phyloP scores from a whole-genome alignment of 2,113 vertebrate species.

The Amphiprion percula region DNA sequence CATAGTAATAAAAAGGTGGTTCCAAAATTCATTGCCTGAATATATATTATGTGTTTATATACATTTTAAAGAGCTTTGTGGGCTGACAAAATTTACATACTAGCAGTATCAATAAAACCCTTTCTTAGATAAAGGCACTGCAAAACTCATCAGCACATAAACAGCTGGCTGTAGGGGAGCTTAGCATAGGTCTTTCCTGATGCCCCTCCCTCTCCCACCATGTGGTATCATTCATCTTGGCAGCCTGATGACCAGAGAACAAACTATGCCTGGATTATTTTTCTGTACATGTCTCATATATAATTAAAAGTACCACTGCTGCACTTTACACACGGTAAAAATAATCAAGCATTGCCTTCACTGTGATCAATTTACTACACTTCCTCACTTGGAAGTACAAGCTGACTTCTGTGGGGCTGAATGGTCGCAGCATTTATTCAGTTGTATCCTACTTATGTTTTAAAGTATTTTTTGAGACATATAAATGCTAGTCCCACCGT shows the following conservation, averaged over 20 bases:
- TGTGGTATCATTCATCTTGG: slow-evolving; percentile 9
- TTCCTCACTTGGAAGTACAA: background rate
- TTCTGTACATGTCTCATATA: background rate
- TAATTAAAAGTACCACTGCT: slow-evolving; percentile 3
- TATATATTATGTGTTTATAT: slow-evolving; percentile 29
- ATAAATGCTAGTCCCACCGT: too few species aligned
- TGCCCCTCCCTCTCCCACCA: background rate
- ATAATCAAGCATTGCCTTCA: background rate
- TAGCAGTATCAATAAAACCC: background rate
- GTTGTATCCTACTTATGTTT: background rate
- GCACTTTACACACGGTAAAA: background rate
- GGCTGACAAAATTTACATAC: background rate
- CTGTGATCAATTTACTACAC: background rate
- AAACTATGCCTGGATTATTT: background rate
- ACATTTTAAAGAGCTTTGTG: slow-evolving; percentile 22
- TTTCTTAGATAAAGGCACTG: background rate
- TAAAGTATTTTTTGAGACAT: too few species aligned
- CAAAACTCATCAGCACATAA: slow-evolving; percentile 27
- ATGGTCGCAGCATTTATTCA: background rate
- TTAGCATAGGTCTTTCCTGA: slow-evolving; percentile 4
- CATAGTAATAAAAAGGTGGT: background rate
- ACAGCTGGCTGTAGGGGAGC: slow-evolving; percentile 7
- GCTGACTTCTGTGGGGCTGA: background rate
- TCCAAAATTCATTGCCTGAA: background rate
- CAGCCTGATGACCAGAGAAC: slow-evolving; percentile 7